Conservation (phyloP, 2,113 vertebrate species). For the Callipepla californica region DNA sequence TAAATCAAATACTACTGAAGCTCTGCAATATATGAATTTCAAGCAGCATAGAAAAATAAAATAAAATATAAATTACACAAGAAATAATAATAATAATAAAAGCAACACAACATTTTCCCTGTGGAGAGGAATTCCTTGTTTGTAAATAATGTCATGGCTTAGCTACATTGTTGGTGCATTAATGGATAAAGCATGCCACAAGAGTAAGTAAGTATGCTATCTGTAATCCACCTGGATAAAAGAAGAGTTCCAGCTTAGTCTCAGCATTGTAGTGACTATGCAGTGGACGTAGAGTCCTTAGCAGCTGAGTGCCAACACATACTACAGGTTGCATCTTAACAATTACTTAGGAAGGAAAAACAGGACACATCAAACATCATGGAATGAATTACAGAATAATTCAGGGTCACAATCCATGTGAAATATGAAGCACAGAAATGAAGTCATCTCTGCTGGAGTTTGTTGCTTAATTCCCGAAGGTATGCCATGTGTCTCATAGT, state of each 20-base stretch:
- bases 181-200: not conserved
- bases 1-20: slow-evolving; percentile 42
- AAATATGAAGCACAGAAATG: not conserved
- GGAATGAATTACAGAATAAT: not conserved
- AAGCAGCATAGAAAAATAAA: slow-evolving; percentile 15
- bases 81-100: not conserved
- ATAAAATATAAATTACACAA: not conserved
- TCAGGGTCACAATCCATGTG: not conserved
- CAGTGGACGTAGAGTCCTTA: not conserved
- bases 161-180: not conserved
- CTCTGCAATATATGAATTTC: slow-evolving; percentile 8
- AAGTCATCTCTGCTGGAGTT: not conserved
- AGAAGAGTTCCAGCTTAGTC: not conserved
- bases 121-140: not conserved
- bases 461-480: not conserved
- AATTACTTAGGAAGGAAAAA: slow-evolving; percentile 12
- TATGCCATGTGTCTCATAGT: not conserved
- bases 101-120: not conserved
- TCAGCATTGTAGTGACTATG: fast-evolving
- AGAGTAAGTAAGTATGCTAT: not conserved
- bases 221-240: not conserved
- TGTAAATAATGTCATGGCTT: not conserved
- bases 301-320: not conserved
- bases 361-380: not conserved
- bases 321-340: not conserved